phyloP scores from a whole-genome alignment of 2,113 vertebrate genomes.

The Prionailurus viverrinus region DNA sequence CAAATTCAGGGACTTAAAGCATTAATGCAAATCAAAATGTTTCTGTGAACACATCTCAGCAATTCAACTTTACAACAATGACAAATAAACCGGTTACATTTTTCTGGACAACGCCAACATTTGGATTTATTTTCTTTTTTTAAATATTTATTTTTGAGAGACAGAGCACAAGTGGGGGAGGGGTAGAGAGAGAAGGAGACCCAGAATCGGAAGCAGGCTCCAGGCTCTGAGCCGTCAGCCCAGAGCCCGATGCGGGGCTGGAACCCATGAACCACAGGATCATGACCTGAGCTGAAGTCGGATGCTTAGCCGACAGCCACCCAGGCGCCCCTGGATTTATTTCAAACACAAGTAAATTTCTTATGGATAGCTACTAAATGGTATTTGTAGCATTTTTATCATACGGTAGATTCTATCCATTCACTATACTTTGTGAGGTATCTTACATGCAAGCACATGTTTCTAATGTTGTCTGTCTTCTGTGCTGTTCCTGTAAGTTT shows the following conservation, averaged over 20 bases:
- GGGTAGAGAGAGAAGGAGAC: too few species aligned
- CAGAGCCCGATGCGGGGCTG: too few species aligned
- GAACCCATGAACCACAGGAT: too few species aligned
- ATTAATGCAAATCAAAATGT: conserved; percentile 85
- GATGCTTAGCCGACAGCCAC: too few species aligned
- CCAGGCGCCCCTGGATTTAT: too few species aligned
- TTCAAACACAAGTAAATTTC: conserved; percentile 89
- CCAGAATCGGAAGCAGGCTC: too few species aligned
- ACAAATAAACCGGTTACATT: conserved; percentile 90
- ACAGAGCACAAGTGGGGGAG: too few species aligned
- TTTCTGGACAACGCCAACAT: conserved; percentile 92
- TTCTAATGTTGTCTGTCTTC: conserved; percentile 93
- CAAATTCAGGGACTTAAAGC: conserved; percentile 83
- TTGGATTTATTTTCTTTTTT: conserved; percentile 82
- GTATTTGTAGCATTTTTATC: conserved; percentile 92
- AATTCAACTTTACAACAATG: conserved; percentile 89
- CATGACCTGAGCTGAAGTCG: too few species aligned
- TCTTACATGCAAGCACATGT: conserved; percentile 91
- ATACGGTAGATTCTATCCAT: conserved; percentile 90
- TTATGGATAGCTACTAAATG: conserved; percentile 90
- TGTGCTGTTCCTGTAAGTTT: conserved; percentile 93
- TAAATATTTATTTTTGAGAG: too few species aligned
- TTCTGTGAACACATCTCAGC: conserved; percentile 86
- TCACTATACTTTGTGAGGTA: conserved; percentile 91
- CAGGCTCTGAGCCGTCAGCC: too few species aligned